Conservation (phyloP, 1,140 invertebrate species). For the Drosophila willistoni region DNA sequence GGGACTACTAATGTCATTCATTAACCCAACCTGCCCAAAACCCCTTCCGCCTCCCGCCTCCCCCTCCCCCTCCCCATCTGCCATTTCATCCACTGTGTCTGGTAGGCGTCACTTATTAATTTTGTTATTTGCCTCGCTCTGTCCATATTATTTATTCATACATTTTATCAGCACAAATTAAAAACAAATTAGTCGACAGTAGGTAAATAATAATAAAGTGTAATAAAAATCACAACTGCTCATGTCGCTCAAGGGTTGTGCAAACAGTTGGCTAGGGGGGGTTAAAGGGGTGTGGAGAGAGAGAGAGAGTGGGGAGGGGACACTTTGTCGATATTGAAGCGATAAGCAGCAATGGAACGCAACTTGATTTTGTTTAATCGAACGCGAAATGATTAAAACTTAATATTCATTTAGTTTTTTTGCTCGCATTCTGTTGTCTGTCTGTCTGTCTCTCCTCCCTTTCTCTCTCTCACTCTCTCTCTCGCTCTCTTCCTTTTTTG, state of each 20-base stretch:
- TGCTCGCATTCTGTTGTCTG: background rate
- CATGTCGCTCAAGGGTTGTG: slow-evolving; percentile 9
- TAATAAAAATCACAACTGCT: slow-evolving; percentile 70
- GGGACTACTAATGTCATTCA: slow-evolving; percentile 67
- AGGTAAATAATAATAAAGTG: slow-evolving; percentile 80
- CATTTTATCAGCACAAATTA: slow-evolving; percentile 80
- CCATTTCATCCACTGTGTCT: background rate
- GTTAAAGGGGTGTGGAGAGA: background rate
- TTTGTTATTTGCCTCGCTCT: slow-evolving; percentile 69
- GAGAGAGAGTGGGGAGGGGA: background rate
- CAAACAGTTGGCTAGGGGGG: background rate
- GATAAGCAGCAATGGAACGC: slow-evolving; percentile 45
- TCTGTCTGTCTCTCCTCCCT: background rate
- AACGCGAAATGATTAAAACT: slow-evolving; percentile 68
- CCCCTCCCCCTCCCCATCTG: too few species aligned
- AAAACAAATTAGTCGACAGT: slow-evolving; percentile 80
- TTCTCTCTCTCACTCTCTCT: slow-evolving; percentile 14
- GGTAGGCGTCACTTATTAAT: slow-evolving; percentile 62
- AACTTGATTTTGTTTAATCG: slow-evolving; percentile 62
- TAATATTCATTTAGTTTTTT: slow-evolving; percentile 63
- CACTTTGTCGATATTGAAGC: slow-evolving; percentile 55
- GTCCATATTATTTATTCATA: slow-evolving; percentile 73
- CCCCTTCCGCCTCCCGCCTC: too few species aligned
- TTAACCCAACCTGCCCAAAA: slow-evolving; percentile 12
- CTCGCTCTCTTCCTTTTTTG: slow-evolving; percentile 1